These are phyloP conservation scores for Odontesthes bonariensis DNA, from an alignment of 2,113 vertebrate genomes.

Conservation along the genomic window DNA sequence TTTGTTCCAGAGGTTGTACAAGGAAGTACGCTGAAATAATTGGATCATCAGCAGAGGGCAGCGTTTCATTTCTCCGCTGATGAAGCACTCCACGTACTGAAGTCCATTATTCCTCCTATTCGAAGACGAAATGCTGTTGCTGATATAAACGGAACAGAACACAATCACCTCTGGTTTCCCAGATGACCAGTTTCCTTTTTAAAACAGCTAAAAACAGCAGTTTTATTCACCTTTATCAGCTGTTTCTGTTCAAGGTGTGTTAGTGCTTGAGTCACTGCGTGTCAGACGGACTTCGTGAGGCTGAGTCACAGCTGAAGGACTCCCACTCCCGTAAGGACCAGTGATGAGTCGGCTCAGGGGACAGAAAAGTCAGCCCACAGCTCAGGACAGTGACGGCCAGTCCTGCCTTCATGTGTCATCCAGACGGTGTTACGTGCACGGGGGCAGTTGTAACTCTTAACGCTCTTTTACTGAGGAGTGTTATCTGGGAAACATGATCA, in stretches of 20 bases:
- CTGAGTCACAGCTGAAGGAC: conserved; percentile 31
- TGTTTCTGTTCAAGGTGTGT: too few species aligned
- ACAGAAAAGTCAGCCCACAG: background rate
- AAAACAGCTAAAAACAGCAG: too few species aligned
- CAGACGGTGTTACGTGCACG: too few species aligned
- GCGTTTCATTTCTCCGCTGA: conserved; percentile 8
- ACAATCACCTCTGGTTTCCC: background rate
- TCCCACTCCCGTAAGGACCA: conserved; percentile 4
- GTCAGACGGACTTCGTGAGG: background rate
- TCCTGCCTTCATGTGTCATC: background rate
- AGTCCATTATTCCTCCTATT: background rate
- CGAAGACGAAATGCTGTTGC: background rate
- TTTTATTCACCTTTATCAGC: too few species aligned
- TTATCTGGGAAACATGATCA: too few species aligned
- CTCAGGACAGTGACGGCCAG: conserved; percentile 1
- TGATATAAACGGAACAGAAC: background rate
- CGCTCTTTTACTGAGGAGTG: too few species aligned
- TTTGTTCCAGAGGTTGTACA: too few species aligned
- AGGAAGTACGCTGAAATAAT: too few species aligned
- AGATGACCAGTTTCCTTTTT: background rate
- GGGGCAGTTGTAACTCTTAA: too few species aligned
- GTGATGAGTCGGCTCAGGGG: conserved; percentile 11
- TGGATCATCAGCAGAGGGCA: conserved; percentile 37
- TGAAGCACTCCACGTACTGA: too few species aligned
- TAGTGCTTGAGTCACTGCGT: background rate